phyloP scores from a whole-genome alignment of 1,140 invertebrate species.

The Aleiodes sp. region DNA sequence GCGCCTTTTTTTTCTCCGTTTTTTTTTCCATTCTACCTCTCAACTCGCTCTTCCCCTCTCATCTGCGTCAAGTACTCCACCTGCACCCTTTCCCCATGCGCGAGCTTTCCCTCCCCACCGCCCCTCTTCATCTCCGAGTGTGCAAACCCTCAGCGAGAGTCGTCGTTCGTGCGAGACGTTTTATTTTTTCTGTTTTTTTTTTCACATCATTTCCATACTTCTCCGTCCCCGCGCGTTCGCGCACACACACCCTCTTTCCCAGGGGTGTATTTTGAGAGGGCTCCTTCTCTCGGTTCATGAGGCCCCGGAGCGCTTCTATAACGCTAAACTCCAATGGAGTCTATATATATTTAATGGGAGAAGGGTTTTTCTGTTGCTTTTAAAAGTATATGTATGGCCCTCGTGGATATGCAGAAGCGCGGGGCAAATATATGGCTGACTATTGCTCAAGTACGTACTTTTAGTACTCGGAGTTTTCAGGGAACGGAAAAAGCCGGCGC shows the following conservation, averaged over 20 bases:
- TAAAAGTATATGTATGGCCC: background rate
- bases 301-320: slow-evolving; percentile 38
- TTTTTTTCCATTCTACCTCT: slow-evolving; percentile 16
- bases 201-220: slow-evolving; percentile 35
- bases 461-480: background rate
- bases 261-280: slow-evolving; percentile 57
- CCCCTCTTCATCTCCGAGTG: background rate
- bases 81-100: slow-evolving; percentile 4
- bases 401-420: no score
- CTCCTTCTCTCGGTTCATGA: slow-evolving; percentile 32
- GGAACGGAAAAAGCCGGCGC: background rate
- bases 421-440: background rate
- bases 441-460: slow-evolving; percentile 8
- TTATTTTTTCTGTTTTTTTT: slow-evolving; percentile 23
- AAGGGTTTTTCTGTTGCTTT: no score
- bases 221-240: no score
- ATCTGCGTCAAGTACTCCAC: background rate
- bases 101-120: background rate
- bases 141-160: background rate
- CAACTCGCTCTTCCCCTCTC: background rate
- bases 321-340: background rate
- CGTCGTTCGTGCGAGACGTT: slow-evolving; percentile 29
- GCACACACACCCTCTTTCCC: slow-evolving; percentile 37
- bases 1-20: slow-evolving; percentile 17
- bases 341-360: background rate